phyloP scores from a whole-genome alignment of 2,888 invertebrate genomes.

The Hyppa rectilinea region DNA sequence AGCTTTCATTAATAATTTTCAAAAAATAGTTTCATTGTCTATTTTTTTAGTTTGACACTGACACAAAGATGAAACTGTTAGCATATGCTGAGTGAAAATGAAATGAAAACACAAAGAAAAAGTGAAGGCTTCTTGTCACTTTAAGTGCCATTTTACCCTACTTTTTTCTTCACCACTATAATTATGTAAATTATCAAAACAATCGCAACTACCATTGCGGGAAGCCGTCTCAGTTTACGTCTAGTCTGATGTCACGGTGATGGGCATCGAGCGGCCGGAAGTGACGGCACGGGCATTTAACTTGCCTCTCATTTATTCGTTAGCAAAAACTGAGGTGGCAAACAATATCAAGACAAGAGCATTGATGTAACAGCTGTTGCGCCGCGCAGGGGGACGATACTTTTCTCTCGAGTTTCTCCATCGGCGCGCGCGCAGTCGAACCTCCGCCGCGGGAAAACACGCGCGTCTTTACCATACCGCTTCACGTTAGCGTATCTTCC shows the following conservation, averaged over 20 bases:
- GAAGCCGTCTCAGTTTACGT: conserved; percentile 53
- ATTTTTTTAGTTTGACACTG: conserved; percentile 5
- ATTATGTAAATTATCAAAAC: conserved; percentile 59
- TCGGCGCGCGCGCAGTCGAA: conserved; percentile 80
- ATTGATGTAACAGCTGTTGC: conserved; percentile 85
- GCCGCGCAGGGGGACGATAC: conserved; percentile 79
- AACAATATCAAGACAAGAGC: conserved; percentile 77
- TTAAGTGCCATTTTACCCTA: conserved; percentile 15
- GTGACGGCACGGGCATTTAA: conserved; percentile 67
- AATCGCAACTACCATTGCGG: conserved; percentile 49
- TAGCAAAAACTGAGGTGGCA: conserved; percentile 72
- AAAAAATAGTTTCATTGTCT: conserved; percentile 1
- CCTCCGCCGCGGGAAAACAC: conserved; percentile 76
- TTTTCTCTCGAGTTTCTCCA: conserved; percentile 89
- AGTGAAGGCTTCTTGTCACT: conserved; percentile 8
- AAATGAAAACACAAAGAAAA: conserved; percentile 23
- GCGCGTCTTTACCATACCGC: conserved; percentile 73
- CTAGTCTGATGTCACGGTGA: conserved; percentile 58
- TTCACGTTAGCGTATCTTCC: conserved; percentile 42
- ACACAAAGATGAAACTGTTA: background rate
- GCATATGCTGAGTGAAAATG: background rate
- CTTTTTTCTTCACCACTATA: conserved; percentile 17
- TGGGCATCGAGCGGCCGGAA: conserved; percentile 75
- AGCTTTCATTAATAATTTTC: conserved; percentile 20
- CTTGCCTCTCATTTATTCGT: conserved; percentile 71